These are phyloP conservation scores for Sapajus apella DNA, from an alignment of 2,113 vertebrate species.

Conservation along the genomic window DNA sequence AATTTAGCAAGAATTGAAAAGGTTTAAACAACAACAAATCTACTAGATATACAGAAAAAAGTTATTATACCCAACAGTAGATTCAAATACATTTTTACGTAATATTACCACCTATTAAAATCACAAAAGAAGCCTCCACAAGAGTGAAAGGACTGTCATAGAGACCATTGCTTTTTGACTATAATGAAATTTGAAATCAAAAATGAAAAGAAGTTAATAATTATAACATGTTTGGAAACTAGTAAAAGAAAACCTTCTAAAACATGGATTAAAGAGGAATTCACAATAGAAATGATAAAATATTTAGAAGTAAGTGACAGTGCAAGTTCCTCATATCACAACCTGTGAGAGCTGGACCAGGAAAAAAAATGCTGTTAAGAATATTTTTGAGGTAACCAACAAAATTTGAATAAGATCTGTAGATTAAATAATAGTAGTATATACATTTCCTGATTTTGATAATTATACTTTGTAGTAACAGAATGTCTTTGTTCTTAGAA, in stretches of 20 bases:
- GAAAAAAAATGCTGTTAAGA: neutral
- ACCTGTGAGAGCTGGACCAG: neutral
- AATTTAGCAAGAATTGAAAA: neutral
- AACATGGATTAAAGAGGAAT: neutral
- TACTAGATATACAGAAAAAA: neutral
- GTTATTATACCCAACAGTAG: neutral
- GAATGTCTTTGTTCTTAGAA: slow-evolving; percentile 21
- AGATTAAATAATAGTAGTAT: neutral
- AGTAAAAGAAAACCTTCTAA: neutral
- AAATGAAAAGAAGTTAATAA: neutral
- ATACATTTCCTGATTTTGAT: neutral
- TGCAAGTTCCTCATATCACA: neutral
- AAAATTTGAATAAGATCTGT: neutral
- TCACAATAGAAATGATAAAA: slow-evolving; percentile 10
- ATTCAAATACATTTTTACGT: neutral
- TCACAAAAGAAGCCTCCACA: neutral
- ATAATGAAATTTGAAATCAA: neutral
- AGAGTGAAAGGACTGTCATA: neutral
- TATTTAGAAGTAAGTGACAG: slow-evolving; percentile 33
- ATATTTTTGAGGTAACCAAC: neutral
- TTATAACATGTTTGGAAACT: neutral
- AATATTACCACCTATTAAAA: neutral
- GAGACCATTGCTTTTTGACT: neutral
- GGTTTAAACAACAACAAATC: neutral
- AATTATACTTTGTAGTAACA: neutral